Percentiles rank a stretch among this genome's conserved stretches.
Conservation (phyloP, 2,888 invertebrate species). For the Didymodactylos carnosus region DNA sequence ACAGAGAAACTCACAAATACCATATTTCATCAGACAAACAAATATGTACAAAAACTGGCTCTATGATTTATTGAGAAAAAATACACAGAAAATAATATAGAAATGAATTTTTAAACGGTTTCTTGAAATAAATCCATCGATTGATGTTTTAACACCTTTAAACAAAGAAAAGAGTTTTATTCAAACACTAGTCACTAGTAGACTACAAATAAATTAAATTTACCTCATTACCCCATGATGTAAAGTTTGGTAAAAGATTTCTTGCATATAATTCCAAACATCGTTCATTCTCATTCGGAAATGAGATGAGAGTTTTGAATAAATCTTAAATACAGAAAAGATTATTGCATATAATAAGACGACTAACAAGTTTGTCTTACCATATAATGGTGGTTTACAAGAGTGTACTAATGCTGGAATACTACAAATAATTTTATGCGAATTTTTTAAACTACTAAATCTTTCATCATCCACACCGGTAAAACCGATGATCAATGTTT, state of each 20-base stretch:
- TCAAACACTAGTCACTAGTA: neutral
- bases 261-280: slow-evolving; percentile 76
- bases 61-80: neutral
- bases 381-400: slow-evolving; percentile 62
- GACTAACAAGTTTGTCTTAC: neutral
- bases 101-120: neutral
- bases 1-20: too few species aligned
- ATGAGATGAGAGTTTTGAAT: neutral
- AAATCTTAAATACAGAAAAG: too few species aligned
- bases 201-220: neutral
- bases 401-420: slow-evolving; percentile 72
- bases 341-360: neutral
- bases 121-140: neutral
- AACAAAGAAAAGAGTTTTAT: neutral
- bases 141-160: neutral
- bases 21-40: too few species aligned
- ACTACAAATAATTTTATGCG: neutral
- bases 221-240: slow-evolving; percentile 68
- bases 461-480: slow-evolving; percentile 6
- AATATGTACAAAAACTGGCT: too few species aligned
- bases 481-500: slow-evolving; percentile 50
- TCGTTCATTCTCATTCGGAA: slow-evolving; percentile 18
- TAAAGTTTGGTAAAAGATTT: slow-evolving; percentile 61
- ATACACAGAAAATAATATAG: neutral
- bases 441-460: slow-evolving; percentile 13